Conservation (phyloP, 2,888 invertebrate genomes). For the Drosophila paramelanica region DNA sequence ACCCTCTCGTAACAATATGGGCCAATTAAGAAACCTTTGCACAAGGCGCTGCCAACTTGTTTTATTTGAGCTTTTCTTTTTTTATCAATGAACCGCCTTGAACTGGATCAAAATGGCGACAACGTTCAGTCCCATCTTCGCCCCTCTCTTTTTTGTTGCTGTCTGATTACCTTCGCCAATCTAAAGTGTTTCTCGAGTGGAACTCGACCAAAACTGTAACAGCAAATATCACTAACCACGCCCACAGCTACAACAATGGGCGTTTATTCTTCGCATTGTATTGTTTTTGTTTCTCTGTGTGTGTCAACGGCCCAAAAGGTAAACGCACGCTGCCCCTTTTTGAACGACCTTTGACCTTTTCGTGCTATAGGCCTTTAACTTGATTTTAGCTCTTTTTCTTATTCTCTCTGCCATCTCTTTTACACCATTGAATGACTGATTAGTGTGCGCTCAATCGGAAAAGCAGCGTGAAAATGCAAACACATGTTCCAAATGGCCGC, state of each 20-base stretch:
- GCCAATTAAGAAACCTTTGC: constrained; percentile 37
- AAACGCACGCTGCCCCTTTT: constrained; percentile 60
- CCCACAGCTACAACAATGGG: constrained; percentile 3
- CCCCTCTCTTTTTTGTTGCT: neutral
- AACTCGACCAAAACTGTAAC: constrained; percentile 26
- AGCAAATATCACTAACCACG: constrained; percentile 30
- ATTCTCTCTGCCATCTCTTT: neutral
- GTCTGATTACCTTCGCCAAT: constrained; percentile 40
- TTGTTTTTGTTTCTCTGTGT: constrained; percentile 14
- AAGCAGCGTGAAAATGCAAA: constrained; percentile 62
- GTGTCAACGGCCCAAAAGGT: constrained; percentile 74
- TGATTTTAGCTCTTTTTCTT: constrained; percentile 1
- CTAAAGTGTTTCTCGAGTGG: constrained; percentile 31
- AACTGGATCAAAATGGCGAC: constrained; percentile 35
- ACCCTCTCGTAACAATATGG: constrained; percentile 19
- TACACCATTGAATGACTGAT: constrained; percentile 24
- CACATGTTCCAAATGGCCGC: constrained; percentile 50
- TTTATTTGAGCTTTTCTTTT: constrained; percentile 3
- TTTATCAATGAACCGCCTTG: constrained; percentile 72
- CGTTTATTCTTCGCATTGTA: neutral
- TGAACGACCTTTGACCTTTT: constrained; percentile 73
- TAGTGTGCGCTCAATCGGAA: constrained; percentile 57
- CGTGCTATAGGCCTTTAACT: constrained; percentile 40
- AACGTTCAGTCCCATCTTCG: neutral
- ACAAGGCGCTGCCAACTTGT: constrained; percentile 33